Percentiles rank a stretch among this genome's conserved stretches.
Conservation (phyloP, 2,113 vertebrate species). For the Carassius carassius region DNA sequence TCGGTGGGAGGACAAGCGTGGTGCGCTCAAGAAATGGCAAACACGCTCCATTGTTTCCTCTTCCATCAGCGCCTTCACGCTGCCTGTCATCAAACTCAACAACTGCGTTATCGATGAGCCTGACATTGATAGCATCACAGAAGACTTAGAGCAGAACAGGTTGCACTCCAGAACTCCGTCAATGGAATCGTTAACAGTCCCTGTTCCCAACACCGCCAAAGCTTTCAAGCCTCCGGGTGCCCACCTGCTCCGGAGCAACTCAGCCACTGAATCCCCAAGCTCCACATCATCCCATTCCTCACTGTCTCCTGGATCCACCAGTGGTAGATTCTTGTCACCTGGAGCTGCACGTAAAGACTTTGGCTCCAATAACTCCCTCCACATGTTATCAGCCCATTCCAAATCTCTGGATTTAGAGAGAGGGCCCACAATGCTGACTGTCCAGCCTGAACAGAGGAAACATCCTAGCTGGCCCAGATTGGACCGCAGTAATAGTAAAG, state of each 20-base stretch:
- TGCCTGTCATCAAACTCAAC: conserved; percentile 98
- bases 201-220: conserved; percentile 78
- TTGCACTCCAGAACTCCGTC: conserved; percentile 78
- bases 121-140: conserved; percentile 90
- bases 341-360: conserved; percentile 89
- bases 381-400: conserved; percentile 90
- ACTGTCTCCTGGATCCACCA: conserved; percentile 75
- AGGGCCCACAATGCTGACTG: conserved; percentile 81
- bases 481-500: conserved; percentile 94
- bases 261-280: conserved; percentile 69
- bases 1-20: conserved; percentile 75
- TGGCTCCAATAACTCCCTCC: conserved; percentile 92
- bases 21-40: conserved; percentile 81
- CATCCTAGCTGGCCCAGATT: conserved; percentile 97
- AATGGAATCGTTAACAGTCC: conserved; percentile 86
- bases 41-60: conserved; percentile 96
- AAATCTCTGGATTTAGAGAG: conserved; percentile 96
- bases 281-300: conserved; percentile 80
- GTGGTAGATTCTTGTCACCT: conserved; percentile 88
- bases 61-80: conserved; percentile 93
- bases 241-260: conserved; percentile 81
- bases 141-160: conserved; percentile 78
- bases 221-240: conserved; percentile 74
- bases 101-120: conserved; percentile 98
- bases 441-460: conserved; percentile 90